Evolutionary conservation across 2,797 vertebrate genomes (phyloP), one percentile per base, ranked within the genome.

Genomic region (Psittacula echo): DNA sequence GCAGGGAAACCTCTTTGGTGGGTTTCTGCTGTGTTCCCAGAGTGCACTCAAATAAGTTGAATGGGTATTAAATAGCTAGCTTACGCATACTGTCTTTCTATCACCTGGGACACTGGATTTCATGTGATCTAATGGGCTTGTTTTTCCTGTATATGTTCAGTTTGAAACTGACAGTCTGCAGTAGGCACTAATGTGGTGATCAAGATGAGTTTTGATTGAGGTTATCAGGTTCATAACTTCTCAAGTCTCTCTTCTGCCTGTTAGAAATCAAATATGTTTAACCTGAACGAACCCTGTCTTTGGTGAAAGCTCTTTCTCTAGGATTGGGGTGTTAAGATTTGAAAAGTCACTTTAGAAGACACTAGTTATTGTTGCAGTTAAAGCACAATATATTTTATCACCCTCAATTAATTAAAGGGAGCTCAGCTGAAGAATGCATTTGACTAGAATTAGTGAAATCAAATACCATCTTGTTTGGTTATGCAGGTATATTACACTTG

Each of bases 261-360:
- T 45, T 85, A 50, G 11, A 60, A 89, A 67, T 54, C 1, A 17
- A 85, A 53, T 66, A 54, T 1, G 0, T 58, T 88, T 84, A 65
- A 65, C 27, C 9, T 65, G 44, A 89, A 56, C 13, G 34, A 48
- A 18, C 77, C 13, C 65, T 50, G 53, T 5, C 70, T 72, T 24
- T 3, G n/a, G 9, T 90, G 34, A 70, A 82, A 72, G 16, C 2
- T 0, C 24, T 93, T 91, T 62, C 17, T n/a, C 42, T 83, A 41
- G 26, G 45, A 67, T 18, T 67, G 13, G 18, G 15, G 5, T 66
- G 24, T 53, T 82, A 39, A 74, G 39, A 65, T 37, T 54, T 85
- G 39, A 32, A 90, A 94, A 89, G 85, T 42, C 16, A 27, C 44
- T 79, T 89, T 23, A 48, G 68, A 92, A 83, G 6, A 47, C 5